A percentile compares a stretch with the other conserved stretches of the same genome.
phyloP scores from a whole-genome alignment of 2,113 vertebrate species.

The Spea multiplicata region DNA sequence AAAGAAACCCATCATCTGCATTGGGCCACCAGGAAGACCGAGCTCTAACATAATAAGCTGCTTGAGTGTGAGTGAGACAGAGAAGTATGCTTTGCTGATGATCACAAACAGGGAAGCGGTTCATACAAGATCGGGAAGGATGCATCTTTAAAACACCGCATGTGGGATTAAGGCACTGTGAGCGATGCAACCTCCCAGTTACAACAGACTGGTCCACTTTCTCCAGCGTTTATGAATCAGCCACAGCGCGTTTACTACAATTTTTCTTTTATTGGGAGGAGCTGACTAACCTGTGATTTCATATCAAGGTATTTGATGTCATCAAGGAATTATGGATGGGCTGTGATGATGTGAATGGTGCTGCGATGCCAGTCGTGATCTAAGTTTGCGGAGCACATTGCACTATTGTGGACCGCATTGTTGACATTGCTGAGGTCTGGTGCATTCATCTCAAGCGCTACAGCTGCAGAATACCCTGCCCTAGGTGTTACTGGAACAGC shows the following conservation, averaged over 20 bases:
- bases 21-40: neutral
- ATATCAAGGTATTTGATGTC: neutral
- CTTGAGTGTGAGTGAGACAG: neutral
- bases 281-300: neutral
- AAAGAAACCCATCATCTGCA: neutral
- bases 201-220: conserved; percentile 12
- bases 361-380: conserved; percentile 2
- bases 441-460: neutral
- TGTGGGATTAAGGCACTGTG: neutral
- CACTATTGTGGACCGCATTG: neutral
- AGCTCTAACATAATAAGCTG: neutral
- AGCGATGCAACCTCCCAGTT: conserved; percentile 15
- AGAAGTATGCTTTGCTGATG: conserved; percentile 17
- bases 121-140: neutral
- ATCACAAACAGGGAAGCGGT: neutral
- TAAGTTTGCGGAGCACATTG: neutral
- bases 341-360: neutral
- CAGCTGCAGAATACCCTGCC: neutral
- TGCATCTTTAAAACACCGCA: neutral
- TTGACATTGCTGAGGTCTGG: neutral
- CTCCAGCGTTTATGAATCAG: conserved; percentile 16
- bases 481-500: neutral
- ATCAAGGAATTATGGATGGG: conserved; percentile 1
- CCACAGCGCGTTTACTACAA: neutral
- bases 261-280: neutral